These are phyloP conservation scores for Lathronympha strigana DNA, from an alignment of 2,888 invertebrate species.

Conservation along the genomic window DNA sequence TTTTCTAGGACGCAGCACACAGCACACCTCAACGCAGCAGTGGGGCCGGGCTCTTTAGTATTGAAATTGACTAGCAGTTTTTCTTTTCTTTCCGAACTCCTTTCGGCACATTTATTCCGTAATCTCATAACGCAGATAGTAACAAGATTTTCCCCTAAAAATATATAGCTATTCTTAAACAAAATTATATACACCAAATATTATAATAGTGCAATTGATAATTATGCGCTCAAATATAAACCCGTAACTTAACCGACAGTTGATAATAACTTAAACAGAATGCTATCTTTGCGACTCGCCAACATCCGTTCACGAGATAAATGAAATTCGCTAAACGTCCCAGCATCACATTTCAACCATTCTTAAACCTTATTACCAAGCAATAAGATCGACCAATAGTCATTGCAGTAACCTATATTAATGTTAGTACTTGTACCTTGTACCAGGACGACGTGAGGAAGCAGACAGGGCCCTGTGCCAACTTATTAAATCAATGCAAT, in stretches of 20 bases:
- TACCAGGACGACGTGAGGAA: no score
- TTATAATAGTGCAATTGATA: no score
- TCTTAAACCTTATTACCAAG: neutral
- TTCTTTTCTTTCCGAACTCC: no score
- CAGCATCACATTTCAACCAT: neutral
- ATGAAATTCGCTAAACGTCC: constrained; percentile 45
- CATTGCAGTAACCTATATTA: neutral
- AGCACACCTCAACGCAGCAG: no score
- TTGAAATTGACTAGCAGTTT: no score
- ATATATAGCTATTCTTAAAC: no score
- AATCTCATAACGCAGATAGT: no score
- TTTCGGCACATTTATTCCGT: no score
- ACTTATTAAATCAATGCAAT: constrained; percentile 2
- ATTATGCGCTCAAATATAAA: constrained; percentile 46
- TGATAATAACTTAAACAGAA: constrained; percentile 50
- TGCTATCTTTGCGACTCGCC: constrained; percentile 54
- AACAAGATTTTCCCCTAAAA: no score
- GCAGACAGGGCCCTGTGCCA: constrained; percentile 11
- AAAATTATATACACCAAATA: no score
- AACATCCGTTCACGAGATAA: constrained; percentile 63
- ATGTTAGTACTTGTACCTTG: neutral
- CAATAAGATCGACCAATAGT: neutral
- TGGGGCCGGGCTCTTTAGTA: no score
- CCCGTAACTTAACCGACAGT: constrained; percentile 43
- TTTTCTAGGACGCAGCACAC: no score